Evolutionary conservation across 2,888 invertebrate genomes (phyloP), one percentile per base, ranked within the genome.

Genomic region (Quadroppia sp.): DNA sequence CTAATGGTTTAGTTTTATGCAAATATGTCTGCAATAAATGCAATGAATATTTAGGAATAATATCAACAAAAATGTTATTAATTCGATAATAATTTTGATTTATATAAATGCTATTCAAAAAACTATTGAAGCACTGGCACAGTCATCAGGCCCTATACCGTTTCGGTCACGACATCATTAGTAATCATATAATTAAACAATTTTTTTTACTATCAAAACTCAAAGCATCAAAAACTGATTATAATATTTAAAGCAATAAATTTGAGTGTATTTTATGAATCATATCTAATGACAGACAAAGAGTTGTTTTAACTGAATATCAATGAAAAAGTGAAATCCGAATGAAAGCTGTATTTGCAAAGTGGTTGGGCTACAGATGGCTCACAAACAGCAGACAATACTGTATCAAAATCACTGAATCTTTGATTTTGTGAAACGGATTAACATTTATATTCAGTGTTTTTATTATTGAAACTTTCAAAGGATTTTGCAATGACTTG

Each of bases 41-140:
- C 36, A 40, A 36, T 69, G 40, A 28, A 53, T 25, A 53, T 3
- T 69, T 17, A 40, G 69, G 45, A 59, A 69, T 42, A 69, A 69
- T 69, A 69, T 42, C 25, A 25, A 69, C 42, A 69, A 13, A 40
- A 69, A 69, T 69, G 36, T 13, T 69, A 69, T 69, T 69, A 69
- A 69, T 69, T 36, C 28, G 69, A 69, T 69, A 69, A 69, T 69
- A 69, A 69, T 69, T 69, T 42, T 69, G 69, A 69, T 69, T 69
- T 69, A 69, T 69, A 69, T 69, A 25, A 45, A 69, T 69, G 23
- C 25, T 40, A 69, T 69, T n/a, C 42, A 25, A 36, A 36, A 69
- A 42, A 17, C 28, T 45, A 45, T 45, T 6, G 11, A 36, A 4
- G 9, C 4, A 36, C 36, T 36, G 36, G 36, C 36, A 36, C 36